Conservation (phyloP, 2,797 vertebrate genomes). For the Urophycis tenuis region DNA sequence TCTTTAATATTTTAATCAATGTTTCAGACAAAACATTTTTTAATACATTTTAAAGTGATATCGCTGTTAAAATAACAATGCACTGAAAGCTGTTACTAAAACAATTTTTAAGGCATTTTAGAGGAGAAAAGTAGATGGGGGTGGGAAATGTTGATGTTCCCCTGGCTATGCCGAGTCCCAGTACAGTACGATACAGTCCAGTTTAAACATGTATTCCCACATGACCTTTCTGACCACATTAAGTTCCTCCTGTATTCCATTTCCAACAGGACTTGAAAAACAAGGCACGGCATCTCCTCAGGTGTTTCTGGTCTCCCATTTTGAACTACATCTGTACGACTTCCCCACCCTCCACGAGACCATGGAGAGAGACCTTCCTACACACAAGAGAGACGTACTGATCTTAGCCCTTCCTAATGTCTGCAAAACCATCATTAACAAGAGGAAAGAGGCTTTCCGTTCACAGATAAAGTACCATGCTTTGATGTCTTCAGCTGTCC, state of each 20-base stretch:
- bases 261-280: constrained; percentile 13
- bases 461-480: neutral
- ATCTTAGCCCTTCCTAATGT: constrained; percentile 10
- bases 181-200: neutral
- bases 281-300: constrained; percentile 39
- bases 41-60: too few species aligned
- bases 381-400: constrained; percentile 13
- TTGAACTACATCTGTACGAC: constrained; percentile 47
- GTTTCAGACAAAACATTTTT: too few species aligned
- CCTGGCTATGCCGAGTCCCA: neutral
- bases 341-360: constrained; percentile 36
- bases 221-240: neutral
- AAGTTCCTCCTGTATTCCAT: neutral
- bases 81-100: too few species aligned
- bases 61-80: too few species aligned
- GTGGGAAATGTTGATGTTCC: too few species aligned
- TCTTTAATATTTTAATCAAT: neutral
- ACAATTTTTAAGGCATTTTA: neutral
- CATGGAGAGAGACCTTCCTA: constrained; percentile 23
- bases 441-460: constrained; percentile 18
- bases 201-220: neutral
- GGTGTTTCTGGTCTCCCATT: constrained; percentile 66
- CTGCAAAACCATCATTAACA: constrained; percentile 3
- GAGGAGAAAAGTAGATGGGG: too few species aligned
- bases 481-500: rapidly evolving